Conservation (phyloP, 1,140 invertebrate genomes). For the Cataglyphis hispanica region DNA sequence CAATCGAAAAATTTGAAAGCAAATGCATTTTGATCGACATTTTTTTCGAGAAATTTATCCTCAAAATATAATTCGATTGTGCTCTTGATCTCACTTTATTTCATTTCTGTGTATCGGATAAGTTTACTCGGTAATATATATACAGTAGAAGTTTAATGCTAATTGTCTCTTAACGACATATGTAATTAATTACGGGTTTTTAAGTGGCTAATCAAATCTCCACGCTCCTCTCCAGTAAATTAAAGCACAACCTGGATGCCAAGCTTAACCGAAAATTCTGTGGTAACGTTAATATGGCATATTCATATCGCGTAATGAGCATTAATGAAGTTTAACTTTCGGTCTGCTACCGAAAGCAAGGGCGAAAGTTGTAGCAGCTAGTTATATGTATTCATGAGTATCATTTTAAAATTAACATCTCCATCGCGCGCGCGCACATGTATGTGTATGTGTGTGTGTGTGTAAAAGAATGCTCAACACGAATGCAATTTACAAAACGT, state of each 20-base stretch:
- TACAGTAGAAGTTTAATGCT: neutral
- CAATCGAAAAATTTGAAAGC: neutral
- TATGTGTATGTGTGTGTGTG: neutral
- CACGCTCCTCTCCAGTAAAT: neutral
- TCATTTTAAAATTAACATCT: constrained; percentile 31
- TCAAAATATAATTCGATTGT: neutral
- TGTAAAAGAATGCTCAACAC: neutral
- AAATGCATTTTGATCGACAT: neutral
- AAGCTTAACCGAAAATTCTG: constrained; percentile 1
- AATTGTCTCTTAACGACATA: constrained; percentile 19
- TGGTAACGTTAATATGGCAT: neutral
- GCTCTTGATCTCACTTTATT: neutral
- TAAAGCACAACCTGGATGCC: neutral
- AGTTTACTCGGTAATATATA: no score
- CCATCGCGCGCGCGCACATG: neutral
- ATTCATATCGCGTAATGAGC: constrained; percentile 42
- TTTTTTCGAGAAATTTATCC: neutral
- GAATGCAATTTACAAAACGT: neutral
- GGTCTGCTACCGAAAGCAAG: constrained; percentile 29
- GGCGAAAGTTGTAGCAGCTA: constrained; percentile 43
- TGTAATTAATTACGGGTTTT: constrained; percentile 22
- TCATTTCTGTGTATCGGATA: neutral
- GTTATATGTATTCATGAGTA: neutral
- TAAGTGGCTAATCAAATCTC: neutral
- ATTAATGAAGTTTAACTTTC: constrained; percentile 45